These are phyloP conservation scores for Lithophane ornitopus DNA, from an alignment of 2,888 invertebrate species.

Conservation along the genomic window DNA sequence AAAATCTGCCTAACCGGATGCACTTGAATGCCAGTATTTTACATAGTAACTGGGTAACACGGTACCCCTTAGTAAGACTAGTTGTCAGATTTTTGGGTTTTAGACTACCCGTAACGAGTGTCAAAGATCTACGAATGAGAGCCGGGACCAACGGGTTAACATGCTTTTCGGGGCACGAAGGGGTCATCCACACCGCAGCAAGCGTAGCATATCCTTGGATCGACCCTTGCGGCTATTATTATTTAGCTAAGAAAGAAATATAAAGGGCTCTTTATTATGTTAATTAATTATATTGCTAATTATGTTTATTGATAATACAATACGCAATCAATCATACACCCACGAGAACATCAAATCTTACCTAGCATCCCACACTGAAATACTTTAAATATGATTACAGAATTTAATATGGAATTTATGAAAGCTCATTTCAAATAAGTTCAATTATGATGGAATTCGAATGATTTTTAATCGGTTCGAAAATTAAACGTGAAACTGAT, in stretches of 20 bases:
- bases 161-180: neutral
- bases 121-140: neutral
- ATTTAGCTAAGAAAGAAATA: neutral
- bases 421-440: constrained; percentile 58
- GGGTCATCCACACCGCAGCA: neutral
- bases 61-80: neutral
- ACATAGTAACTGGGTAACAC: neutral
- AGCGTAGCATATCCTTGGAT: neutral
- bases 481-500: constrained; percentile 43
- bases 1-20: neutral
- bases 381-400: constrained; percentile 48
- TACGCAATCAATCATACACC: neutral
- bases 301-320: neutral
- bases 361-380: constrained; percentile 11
- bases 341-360: constrained; percentile 17
- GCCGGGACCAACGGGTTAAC: neutral
- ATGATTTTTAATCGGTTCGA: constrained; percentile 49
- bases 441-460: constrained; percentile 52
- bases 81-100: neutral
- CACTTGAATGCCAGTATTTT: neutral
- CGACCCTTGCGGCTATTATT: neutral
- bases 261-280: neutral
- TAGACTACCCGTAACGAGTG: neutral
- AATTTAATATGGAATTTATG: constrained; percentile 57
- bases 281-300: neutral